These are phyloP conservation scores for Drosophila meridionalis DNA, from an alignment of 2,888 invertebrate species.

Conservation along the genomic window DNA sequence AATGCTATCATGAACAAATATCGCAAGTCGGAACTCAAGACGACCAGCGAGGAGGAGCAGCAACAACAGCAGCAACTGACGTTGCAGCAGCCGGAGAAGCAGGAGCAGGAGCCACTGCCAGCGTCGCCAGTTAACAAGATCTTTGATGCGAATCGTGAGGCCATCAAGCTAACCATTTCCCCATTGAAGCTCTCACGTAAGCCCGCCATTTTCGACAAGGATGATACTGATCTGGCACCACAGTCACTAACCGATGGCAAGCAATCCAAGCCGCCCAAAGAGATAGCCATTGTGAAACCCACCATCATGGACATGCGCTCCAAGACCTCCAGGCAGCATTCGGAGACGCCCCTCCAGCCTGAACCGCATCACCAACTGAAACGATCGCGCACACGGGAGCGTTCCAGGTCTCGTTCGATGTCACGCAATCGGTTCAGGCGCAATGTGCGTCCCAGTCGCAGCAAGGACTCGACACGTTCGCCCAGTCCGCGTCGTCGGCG, in stretches of 20 bases:
- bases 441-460: conserved; percentile 34
- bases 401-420: conserved; percentile 57
- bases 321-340: conserved; percentile 15
- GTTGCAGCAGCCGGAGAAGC: conserved; percentile 9
- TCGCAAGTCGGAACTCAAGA: conserved; percentile 68
- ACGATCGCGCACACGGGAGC: conserved; percentile 38
- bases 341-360: not conserved
- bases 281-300: conserved; percentile 83
- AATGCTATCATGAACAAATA: conserved; percentile 83
- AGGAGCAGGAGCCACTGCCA: conserved; percentile 18
- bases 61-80: not conserved
- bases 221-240: conserved; percentile 45
- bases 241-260: conserved; percentile 62
- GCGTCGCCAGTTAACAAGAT: conserved; percentile 75
- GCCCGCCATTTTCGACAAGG: conserved; percentile 72
- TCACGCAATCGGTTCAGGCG: conserved; percentile 60
- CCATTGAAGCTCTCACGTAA: conserved; percentile 80
- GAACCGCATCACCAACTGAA: conserved; percentile 27
- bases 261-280: conserved; percentile 76
- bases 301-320: conserved; percentile 78
- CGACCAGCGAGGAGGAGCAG: conserved; percentile 21
- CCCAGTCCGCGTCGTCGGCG: conserved; percentile 68
- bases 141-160: conserved; percentile 83
- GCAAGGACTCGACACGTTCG: conserved; percentile 55
- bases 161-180: conserved; percentile 83